Percentiles rank a stretch among this genome's conserved stretches.
Conservation (phyloP, 2,888 invertebrate genomes). For the Selenia dentaria region DNA sequence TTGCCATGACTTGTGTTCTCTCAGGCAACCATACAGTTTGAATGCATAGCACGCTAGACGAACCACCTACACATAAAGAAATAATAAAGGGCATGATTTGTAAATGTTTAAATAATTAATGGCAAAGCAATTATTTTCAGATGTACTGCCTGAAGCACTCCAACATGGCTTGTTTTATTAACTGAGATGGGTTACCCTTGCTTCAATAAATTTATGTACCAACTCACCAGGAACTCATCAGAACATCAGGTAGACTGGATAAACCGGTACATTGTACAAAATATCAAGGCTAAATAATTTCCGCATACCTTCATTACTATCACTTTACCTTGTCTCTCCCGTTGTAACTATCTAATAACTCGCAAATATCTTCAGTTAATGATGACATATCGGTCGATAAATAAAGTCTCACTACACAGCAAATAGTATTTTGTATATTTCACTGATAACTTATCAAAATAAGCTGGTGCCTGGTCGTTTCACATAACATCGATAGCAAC, state of each 20-base stretch:
- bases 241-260: no score
- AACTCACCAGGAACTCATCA: no score
- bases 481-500: slow-evolving; percentile 30
- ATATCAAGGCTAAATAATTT: slow-evolving; percentile 58
- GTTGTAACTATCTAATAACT: slow-evolving; percentile 90
- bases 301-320: no score
- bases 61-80: slow-evolving; percentile 82
- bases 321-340: slow-evolving; percentile 94
- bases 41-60: slow-evolving; percentile 91
- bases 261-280: slow-evolving; percentile 42
- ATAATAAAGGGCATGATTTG: no score
- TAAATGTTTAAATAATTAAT: neutral
- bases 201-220: no score
- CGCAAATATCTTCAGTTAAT: slow-evolving; percentile 85
- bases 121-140: no score
- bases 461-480: neutral
- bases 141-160: no score
- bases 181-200: no score
- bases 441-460: slow-evolving; percentile 46
- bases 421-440: slow-evolving; percentile 18
- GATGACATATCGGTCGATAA: slow-evolving; percentile 57
- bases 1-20: slow-evolving; percentile 84
- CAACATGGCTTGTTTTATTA: no score
- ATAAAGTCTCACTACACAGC: slow-evolving; percentile 12
- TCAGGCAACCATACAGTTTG: slow-evolving; percentile 87